A percentile compares a stretch with the other conserved stretches of the same genome.
Conservation (phyloP, 2,888 invertebrate species). For the Drosophila koepferae region DNA sequence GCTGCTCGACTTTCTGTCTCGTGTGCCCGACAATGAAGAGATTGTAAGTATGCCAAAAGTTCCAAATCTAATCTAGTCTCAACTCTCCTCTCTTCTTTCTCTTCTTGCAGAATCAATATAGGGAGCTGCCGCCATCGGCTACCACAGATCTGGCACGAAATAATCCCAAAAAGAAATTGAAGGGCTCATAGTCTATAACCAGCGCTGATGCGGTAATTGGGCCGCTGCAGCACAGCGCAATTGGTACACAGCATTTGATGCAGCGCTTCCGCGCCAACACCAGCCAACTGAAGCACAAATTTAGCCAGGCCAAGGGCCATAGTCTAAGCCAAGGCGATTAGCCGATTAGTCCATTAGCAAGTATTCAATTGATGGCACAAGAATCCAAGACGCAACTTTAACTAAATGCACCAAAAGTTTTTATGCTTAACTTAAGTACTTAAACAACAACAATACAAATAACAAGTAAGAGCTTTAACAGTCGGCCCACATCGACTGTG, state of each 20-base stretch:
- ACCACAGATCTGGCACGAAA: conserved; percentile 79
- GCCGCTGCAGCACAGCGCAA: conserved; percentile 62
- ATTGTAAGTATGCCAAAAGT: conserved; percentile 87
- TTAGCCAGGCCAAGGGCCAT: conserved; percentile 73
- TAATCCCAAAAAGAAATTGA: conserved; percentile 84
- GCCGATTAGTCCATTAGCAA: conserved; percentile 43
- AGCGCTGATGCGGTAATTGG: conserved; percentile 74
- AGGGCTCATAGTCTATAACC: conserved; percentile 84
- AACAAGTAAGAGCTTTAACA: neutral
- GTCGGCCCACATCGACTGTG: conserved; percentile 1
- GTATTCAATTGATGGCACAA: conserved; percentile 35
- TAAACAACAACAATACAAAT: neutral
- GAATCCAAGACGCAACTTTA: conserved; percentile 46
- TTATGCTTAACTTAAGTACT: conserved; percentile 52
- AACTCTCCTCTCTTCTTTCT: neutral
- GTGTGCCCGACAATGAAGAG: conserved; percentile 97
- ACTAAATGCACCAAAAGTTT: conserved; percentile 50
- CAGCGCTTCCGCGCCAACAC: conserved; percentile 83
- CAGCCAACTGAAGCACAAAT: conserved; percentile 78
- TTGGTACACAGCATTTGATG: conserved; percentile 78
- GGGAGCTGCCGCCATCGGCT: conserved; percentile 82
- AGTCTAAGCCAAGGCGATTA: conserved; percentile 69
- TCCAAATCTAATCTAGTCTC: neutral
- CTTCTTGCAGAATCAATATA: conserved; percentile 80
- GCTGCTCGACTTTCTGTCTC: conserved; percentile 95